Base-by-base conservation (phyloP, 2,113 vertebrate species). In the Lagopus muta region DNA sequence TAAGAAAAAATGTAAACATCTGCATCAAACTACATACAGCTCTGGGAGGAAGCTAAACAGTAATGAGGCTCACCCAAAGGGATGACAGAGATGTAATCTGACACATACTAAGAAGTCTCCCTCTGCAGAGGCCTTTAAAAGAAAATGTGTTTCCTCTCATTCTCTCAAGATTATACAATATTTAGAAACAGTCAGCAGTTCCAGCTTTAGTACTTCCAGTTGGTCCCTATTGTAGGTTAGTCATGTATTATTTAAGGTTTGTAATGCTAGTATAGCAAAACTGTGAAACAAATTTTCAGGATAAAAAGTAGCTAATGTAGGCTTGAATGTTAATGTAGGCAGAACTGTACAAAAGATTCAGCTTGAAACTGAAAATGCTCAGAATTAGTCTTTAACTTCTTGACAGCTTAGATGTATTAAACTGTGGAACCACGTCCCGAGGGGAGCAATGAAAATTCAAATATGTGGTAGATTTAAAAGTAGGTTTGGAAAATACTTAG, bases 131-230 rank as follows among this genome's bases (percentile, higher is more conserved):
- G 45, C 58, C 91, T 96, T 93, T 94, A 84, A 94, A 93, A 87
- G 81, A 92, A 96, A 96, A 95, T 92, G 92, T 95, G 91, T 96
- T 96, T 96, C 95, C 94, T 94, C 71, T 93, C 87, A 85, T 95
- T 96, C 87, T 95, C 87, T 94, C 54, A 89, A 92, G 84, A 88
- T 92, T 93, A 85, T 91, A 82, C 89, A 92, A 54, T 71, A 85
- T 94, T 92, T 94, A 92, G 89, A 93, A 93, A 82, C 54, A 91
- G 66, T 81, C 88, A 84, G 71, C 71, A 87, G 48, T 87, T 94
- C 40, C 58, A 91, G n/a, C 62, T 78, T 90, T n/a, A 92, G 61
- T 92, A 45, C 62, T 92, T 89, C 70, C 81, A 96, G 48, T 93
- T 89, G 43, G 43, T 79, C 71, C 54, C 81, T 92, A 55, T 62